Conservation (phyloP, 2,797 vertebrate genomes). For the Macrochelys suwanniensis region DNA sequence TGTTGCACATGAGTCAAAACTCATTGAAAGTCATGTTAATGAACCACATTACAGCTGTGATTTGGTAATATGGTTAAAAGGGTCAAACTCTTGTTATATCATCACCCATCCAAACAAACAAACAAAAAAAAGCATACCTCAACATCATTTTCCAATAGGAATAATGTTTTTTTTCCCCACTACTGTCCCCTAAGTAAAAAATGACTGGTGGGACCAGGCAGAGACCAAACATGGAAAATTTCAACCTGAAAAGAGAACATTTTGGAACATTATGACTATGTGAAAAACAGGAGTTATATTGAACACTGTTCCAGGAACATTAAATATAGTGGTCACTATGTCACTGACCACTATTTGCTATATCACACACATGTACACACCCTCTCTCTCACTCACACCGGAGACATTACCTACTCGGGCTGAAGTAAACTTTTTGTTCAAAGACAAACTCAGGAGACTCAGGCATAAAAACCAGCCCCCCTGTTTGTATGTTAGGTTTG, state of each 20-base stretch:
- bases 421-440: constrained; percentile 44
- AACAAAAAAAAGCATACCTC: fast-evolving
- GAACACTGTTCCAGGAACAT: background rate
- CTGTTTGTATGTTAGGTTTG: background rate
- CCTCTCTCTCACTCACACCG: background rate
- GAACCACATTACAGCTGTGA: background rate
- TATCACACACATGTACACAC: background rate
- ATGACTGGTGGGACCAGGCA: background rate
- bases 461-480: background rate
- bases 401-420: constrained; percentile 49
- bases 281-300: background rate
- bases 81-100: background rate
- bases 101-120: fast-evolving
- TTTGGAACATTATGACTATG: background rate
- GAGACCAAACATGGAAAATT: background rate
- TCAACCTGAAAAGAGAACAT: background rate
- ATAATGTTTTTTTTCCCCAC: background rate
- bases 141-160: background rate
- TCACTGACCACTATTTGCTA: background rate
- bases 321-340: background rate
- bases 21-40: background rate
- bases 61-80: background rate
- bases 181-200: background rate
- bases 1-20: background rate
- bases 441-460: constrained; percentile 25